Conservation (phyloP, 2,113 vertebrate species). For the Eulacestoma nigropectus region DNA sequence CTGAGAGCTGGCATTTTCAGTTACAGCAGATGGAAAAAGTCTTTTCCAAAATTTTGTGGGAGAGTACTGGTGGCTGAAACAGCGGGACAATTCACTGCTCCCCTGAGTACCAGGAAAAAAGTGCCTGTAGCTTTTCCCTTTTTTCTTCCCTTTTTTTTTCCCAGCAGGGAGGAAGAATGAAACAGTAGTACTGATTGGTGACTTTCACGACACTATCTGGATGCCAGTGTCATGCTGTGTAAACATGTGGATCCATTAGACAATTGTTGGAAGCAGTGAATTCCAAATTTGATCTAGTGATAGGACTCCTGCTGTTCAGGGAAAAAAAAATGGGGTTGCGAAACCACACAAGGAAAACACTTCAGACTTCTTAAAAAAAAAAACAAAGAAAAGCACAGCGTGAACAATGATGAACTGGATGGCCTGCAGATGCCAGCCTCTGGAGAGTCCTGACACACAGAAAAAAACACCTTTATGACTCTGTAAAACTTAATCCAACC, state of each 20-base stretch:
- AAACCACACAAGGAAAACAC: neutral
- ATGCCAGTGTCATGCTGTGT: slow-evolving; percentile 29
- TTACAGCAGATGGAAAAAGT: neutral
- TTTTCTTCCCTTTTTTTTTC: neutral
- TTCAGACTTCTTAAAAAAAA: neutral
- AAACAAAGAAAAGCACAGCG: neutral
- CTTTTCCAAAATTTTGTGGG: neutral
- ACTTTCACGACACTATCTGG: neutral
- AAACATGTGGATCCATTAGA: slow-evolving; percentile 33
- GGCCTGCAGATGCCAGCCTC: neutral
- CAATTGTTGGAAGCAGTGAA: slow-evolving; percentile 28
- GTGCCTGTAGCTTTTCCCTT: neutral
- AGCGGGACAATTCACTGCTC: neutral
- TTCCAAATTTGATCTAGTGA: slow-evolving; percentile 42
- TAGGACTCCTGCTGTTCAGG: neutral
- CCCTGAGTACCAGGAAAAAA: neutral
- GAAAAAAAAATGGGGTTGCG: neutral
- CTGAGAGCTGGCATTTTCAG: neutral
- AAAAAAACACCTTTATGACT: neutral
- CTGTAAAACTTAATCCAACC: neutral
- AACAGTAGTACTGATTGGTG: neutral
- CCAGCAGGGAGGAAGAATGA: neutral
- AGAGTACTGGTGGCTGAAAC: neutral
- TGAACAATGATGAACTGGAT: neutral
- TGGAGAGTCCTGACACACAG: neutral